Evolutionary conservation across 2,888 invertebrate species (phyloP).

Genomic region (Reticulitermes lucifugus): DNA sequence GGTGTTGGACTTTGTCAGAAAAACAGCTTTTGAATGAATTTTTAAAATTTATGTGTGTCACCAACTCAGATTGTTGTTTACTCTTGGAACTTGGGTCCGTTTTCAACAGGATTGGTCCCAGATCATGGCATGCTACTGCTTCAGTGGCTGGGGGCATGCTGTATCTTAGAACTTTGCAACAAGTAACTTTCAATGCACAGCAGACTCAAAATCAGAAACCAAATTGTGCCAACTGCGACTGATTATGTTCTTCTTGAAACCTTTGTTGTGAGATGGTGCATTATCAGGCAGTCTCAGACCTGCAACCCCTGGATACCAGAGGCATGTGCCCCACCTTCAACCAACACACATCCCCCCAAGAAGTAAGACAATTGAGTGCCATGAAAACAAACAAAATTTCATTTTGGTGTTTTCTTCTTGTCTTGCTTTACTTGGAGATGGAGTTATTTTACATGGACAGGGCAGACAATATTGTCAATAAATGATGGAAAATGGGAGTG

Average conservation of each 20-base stretch:
- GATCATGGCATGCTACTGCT: too few relatives aligned
- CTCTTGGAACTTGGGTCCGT: too few relatives aligned
- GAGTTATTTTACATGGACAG: not conserved
- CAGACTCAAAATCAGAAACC: not conserved
- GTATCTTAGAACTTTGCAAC: too few relatives aligned
- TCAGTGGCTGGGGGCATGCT: too few relatives aligned
- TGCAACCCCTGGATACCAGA: constrained; percentile 28
- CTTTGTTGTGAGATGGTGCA: not conserved
- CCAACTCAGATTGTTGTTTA: too few relatives aligned
- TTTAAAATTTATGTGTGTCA: too few relatives aligned
- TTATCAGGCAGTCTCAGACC: not conserved
- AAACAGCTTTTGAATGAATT: too few relatives aligned
- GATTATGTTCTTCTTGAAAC: not conserved
- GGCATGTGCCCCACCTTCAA: constrained; percentile 7
- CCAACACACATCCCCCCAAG: not conserved
- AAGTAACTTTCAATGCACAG: not conserved
- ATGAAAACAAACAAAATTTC: constrained; percentile 2
- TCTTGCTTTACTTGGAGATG: not conserved
- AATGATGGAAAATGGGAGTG: not conserved
- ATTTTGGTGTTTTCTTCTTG: not conserved
- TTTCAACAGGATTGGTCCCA: too few relatives aligned
- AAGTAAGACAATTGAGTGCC: not conserved
- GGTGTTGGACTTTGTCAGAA: not conserved
- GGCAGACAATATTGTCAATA: not conserved
- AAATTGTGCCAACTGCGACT: not conserved